Base-by-base conservation (phyloP, 2,888 invertebrate genomes). In the Cosmia trapezina region DNA sequence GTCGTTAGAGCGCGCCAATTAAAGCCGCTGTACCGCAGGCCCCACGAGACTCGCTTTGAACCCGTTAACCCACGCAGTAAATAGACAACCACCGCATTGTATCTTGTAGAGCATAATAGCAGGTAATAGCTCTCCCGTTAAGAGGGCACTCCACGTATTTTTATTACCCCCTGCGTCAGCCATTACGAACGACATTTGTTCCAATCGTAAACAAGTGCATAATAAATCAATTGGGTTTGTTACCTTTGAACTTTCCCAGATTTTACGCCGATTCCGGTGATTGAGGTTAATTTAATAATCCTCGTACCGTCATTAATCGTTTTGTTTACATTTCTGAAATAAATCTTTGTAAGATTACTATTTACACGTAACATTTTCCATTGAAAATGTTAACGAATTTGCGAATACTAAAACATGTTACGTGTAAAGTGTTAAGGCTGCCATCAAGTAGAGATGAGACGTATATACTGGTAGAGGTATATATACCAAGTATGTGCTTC, bases 1-100 rank as follows among this genome's bases (percentile, higher is more conserved):
- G 71, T 81, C 78, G 72, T 56, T 78, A 68, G 70, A 80, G 71
- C 73, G 78, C 65, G 72, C 76, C 86, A 86, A 86, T 86, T 86
- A 86, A 80, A 76, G 53, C 66, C 62, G 2, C 49, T 78, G 53
- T 79, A 73, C 62, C 57, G 49, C 63, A 56, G 37, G 64, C 56
- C 70, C 70, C 83, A 56, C 22, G 75, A 74, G 86, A 61, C 60
- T 57, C 59, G 62, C 82, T 86, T 86, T 84, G 85, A 86, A 79
- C 84, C 80, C 49, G 78, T 77, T 79, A 73, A 79, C 80, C 73
- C 73, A 79, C 70, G 60, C 78, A 78, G 74, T 77, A 73, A 84
- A 86, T 81, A 74, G 43, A 76, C 70, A 76, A 76, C 68, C 61
- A 60, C 43, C 37, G 67, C 49, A 81, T 72, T 81, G 73, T 76